These are phyloP conservation scores for Mergus octosetaceus DNA, from an alignment of 2,797 vertebrate genomes.

Conservation along the genomic window DNA sequence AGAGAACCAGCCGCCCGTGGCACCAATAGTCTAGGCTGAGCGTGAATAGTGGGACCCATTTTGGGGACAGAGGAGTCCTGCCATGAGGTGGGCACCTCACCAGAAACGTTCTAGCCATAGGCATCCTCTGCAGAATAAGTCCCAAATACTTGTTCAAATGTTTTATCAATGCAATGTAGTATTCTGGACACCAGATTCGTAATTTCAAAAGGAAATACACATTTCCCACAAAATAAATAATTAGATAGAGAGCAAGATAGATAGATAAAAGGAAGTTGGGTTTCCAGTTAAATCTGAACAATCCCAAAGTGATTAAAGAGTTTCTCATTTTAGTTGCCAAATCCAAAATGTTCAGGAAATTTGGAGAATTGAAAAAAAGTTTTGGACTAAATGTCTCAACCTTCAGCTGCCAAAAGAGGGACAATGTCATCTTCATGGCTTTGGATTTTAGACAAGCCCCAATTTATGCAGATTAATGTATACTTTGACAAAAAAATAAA, in stretches of 20 bases:
- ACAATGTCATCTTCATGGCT: not conserved
- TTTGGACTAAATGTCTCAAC: not conserved
- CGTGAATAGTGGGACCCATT: not conserved
- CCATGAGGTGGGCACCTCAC: not conserved
- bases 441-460: not conserved
- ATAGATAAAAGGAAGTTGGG: not conserved
- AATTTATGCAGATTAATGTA: not conserved
- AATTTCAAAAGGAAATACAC: not conserved
- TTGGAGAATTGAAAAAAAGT: not conserved
- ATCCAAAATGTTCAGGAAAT: not conserved
- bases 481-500: not conserved
- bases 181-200: not conserved
- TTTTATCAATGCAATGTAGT: not conserved
- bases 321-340: not conserved
- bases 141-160: not conserved
- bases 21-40: rapidly evolving
- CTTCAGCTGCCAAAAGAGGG: not conserved
- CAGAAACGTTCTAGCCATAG: not conserved
- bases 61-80: not conserved
- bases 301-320: not conserved
- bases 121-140: not conserved
- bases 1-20: rapidly evolving
- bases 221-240: not conserved
- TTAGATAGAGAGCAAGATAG: too few relatives aligned
- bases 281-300: not conserved